A percentile compares a stretch with the other conserved stretches of the same genome.
Evolutionary conservation across 1,140 invertebrate species (phyloP).

Genomic region (Drosophila sturtevanti): DNA sequence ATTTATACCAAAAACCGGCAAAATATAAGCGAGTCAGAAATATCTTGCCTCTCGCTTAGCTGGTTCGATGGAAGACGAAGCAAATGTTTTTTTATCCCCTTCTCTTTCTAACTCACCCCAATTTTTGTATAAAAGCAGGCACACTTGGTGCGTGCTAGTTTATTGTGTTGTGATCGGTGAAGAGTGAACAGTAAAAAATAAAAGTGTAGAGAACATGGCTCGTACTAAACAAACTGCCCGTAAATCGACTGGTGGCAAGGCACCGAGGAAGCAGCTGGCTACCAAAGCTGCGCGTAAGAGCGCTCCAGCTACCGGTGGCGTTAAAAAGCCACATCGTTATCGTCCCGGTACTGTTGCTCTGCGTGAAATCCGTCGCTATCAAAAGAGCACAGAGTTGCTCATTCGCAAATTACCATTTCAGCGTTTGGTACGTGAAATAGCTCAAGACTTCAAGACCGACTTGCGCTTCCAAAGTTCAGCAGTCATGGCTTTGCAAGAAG

Average conservation of each 20-base stretch:
- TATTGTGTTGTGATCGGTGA: neutral
- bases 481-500: conserved; percentile 90
- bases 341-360: too few species aligned
- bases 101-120: neutral
- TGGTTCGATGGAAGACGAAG: neutral
- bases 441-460: conserved; percentile 92
- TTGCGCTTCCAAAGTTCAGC: conserved; percentile 91
- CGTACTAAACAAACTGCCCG: neutral
- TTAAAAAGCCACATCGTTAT: conserved; percentile 88
- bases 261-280: neutral
- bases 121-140: neutral
- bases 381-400: conserved; percentile 91
- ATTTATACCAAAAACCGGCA: neutral
- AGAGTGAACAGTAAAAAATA: neutral
- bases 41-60: too few species aligned
- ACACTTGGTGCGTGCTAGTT: neutral
- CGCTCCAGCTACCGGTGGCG: neutral
- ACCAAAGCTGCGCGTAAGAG: neutral
- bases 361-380: conserved; percentile 91
- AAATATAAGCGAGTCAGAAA: neutral
- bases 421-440: conserved; percentile 92
- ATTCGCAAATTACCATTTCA: conserved; percentile 95
- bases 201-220: neutral
- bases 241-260: neutral
- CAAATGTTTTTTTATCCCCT: neutral